These are phyloP conservation scores for Nettapus auritus DNA, from an alignment of 2,113 vertebrate genomes.

Conservation along the genomic window DNA sequence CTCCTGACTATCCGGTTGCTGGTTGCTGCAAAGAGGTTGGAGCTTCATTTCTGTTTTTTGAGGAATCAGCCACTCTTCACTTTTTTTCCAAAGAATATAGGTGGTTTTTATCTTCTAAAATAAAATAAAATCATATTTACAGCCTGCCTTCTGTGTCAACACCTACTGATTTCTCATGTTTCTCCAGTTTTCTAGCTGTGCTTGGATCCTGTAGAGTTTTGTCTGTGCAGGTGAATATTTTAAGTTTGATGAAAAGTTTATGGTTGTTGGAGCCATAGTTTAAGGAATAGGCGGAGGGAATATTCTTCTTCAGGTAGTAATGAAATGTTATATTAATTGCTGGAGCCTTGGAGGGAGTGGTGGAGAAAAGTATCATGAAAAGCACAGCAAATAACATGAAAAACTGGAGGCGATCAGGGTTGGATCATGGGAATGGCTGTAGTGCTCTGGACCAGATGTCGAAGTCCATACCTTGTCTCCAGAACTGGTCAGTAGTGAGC, in stretches of 20 bases:
- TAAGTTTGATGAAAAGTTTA: not conserved
- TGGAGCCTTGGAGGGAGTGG: not conserved
- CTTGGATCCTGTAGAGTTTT: not conserved
- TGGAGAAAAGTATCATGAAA: not conserved
- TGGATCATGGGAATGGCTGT: not conserved
- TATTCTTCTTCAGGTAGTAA: not conserved
- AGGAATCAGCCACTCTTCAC: not conserved
- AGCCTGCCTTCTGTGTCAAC: not conserved
- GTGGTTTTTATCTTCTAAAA: not conserved
- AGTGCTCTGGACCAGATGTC: not conserved
- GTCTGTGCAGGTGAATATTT: not conserved
- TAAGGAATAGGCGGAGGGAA: not conserved
- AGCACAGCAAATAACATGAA: not conserved
- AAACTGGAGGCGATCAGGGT: not conserved
- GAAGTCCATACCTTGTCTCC: not conserved
- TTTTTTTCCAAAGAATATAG: not conserved
- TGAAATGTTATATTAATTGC: not conserved
- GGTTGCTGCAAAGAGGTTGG: not conserved
- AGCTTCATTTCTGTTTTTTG: not conserved
- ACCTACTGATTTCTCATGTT: not conserved
- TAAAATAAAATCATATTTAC: not conserved
- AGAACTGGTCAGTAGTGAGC: not conserved
- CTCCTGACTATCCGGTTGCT: not conserved
- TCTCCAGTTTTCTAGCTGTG: not conserved
- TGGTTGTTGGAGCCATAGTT: not conserved